Percentiles rank a stretch among this genome's conserved stretches.
These are phyloP conservation scores for Bombylius major DNA, from an alignment of 2,888 invertebrate genomes.

Conservation along the genomic window DNA sequence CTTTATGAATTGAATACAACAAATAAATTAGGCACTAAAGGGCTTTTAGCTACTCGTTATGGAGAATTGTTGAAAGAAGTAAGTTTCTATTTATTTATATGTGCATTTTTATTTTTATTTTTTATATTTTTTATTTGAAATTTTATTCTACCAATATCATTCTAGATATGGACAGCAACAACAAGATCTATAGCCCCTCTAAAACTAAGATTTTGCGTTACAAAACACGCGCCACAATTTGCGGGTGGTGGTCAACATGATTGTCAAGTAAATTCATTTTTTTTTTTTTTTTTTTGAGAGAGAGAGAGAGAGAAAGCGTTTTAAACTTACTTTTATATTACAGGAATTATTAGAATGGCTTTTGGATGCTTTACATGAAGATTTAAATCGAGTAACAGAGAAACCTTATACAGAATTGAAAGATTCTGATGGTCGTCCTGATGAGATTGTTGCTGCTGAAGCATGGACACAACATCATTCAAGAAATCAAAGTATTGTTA, in stretches of 20 bases:
- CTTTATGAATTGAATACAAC: slow-evolving; percentile 71
- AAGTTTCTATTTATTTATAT: neutral
- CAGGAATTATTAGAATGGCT: slow-evolving; percentile 79
- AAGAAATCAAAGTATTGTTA: slow-evolving; percentile 75
- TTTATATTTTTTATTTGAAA: no score
- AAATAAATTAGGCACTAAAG: slow-evolving; percentile 80
- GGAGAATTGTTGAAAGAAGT: slow-evolving; percentile 53
- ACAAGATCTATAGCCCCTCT: slow-evolving; percentile 76
- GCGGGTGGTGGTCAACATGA: slow-evolving; percentile 88
- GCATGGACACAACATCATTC: slow-evolving; percentile 76
- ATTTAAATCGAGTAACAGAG: slow-evolving; percentile 65
- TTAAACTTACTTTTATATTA: neutral
- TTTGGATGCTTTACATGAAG: slow-evolving; percentile 83
- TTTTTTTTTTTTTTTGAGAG: neutral
- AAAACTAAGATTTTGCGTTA: slow-evolving; percentile 73
- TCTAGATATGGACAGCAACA: slow-evolving; percentile 67
- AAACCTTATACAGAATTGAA: slow-evolving; percentile 61
- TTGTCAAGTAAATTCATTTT: slow-evolving; percentile 45
- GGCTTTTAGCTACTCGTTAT: slow-evolving; percentile 70
- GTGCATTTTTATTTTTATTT: no score
- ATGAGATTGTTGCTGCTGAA: slow-evolving; percentile 54
- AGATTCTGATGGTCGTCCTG: slow-evolving; percentile 65
- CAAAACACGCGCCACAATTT: slow-evolving; percentile 74
- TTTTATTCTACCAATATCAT: neutral
- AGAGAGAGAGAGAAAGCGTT: neutral